phyloP scores from a whole-genome alignment of 2,797 vertebrate genomes.

The Gouania willdenowi region DNA sequence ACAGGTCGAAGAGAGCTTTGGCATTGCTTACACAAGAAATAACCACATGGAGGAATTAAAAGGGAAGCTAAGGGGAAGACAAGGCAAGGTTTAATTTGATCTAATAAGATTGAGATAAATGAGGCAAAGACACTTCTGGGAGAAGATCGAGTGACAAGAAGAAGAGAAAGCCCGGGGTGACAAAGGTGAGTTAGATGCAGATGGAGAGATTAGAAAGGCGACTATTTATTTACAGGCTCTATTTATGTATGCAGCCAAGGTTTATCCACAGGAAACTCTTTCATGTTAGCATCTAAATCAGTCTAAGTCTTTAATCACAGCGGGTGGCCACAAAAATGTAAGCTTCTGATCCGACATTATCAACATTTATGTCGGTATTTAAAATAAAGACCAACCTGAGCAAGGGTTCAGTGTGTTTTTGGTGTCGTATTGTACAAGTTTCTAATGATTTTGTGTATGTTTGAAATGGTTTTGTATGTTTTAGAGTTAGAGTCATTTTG shows the following conservation, averaged over 20 bases:
- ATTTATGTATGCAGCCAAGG: constrained; percentile 6
- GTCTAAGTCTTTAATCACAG: no score
- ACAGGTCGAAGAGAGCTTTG: constrained; percentile 17
- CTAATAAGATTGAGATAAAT: constrained; percentile 9
- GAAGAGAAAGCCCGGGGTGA: constrained; percentile 5
- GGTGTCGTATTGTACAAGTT: no score
- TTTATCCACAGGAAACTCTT: constrained; percentile 1
- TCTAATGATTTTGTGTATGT: no score
- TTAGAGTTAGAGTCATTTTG: no score
- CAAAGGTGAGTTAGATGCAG: constrained; percentile 10
- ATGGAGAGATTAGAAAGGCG: constrained; percentile 1
- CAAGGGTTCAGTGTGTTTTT: no score
- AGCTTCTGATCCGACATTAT: no score
- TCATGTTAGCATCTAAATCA: no score
- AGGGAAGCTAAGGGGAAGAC: background rate
- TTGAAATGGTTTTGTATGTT: no score
- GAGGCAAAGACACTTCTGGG: constrained; percentile 1
- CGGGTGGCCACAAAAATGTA: no score
- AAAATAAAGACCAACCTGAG: no score
- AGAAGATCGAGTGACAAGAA: constrained; percentile 1
- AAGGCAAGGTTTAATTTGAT: background rate
- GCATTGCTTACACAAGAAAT: background rate
- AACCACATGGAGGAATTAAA: constrained; percentile 3
- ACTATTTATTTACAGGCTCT: no score
- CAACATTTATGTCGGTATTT: no score